These are phyloP conservation scores for Prietella phreatophila DNA, from an alignment of 2,113 vertebrate species.

Conservation along the genomic window DNA sequence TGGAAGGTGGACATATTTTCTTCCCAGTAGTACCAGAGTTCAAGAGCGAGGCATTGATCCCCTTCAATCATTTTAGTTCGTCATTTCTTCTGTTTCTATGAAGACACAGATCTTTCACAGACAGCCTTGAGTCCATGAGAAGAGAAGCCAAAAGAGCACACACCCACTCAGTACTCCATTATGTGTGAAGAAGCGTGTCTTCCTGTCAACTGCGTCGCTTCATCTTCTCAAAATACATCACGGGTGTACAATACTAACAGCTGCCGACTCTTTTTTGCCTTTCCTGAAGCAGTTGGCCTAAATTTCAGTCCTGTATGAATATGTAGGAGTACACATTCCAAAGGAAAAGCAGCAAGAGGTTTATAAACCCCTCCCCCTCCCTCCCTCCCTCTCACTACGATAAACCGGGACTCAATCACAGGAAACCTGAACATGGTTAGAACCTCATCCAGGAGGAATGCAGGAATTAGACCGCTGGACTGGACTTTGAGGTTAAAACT, in stretches of 20 bases:
- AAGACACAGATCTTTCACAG: conserved; percentile 36
- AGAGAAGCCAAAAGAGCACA: conserved; percentile 34
- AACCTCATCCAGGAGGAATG: conserved; percentile 44
- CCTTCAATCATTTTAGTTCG: conserved; percentile 27
- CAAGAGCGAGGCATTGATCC: conserved; percentile 22
- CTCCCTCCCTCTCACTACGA: neutral
- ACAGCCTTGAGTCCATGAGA: conserved; percentile 34
- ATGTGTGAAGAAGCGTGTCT: conserved; percentile 17
- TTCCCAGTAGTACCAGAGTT: conserved; percentile 27
- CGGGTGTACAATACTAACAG: conserved; percentile 9
- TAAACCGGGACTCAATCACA: conserved; percentile 12
- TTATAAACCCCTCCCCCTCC: neutral
- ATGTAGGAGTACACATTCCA: conserved; percentile 41
- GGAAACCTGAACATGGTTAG: conserved; percentile 35
- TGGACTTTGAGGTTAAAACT: conserved; percentile 29
- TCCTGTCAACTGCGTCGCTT: conserved; percentile 36
- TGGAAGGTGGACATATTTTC: conserved; percentile 30
- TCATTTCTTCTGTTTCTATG: neutral
- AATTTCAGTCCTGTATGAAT: conserved; percentile 34
- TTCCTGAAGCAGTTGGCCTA: conserved; percentile 10
- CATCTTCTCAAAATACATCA: conserved; percentile 42
- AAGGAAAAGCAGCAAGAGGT: conserved; percentile 19
- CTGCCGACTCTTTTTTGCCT: conserved; percentile 9
- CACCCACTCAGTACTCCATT: conserved; percentile 33
- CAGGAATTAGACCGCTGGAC: conserved; percentile 35